These are phyloP conservation scores for Ornithoptera priamus DNA, from an alignment of 2,888 invertebrate genomes.

Conservation along the genomic window DNA sequence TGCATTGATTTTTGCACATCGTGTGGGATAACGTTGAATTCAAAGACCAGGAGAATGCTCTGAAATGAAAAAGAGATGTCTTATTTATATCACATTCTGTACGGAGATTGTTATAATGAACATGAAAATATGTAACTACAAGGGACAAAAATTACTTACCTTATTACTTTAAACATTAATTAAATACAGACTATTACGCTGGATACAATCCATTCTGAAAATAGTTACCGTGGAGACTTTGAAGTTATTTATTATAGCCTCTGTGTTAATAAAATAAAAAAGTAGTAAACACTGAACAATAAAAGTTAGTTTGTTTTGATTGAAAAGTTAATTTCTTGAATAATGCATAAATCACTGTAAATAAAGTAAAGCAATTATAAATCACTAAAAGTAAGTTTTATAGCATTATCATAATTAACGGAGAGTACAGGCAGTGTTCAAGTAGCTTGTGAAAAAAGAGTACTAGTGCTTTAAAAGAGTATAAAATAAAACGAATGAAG, in stretches of 20 bases:
- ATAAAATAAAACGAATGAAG: too few relatives aligned
- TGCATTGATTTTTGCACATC: conserved; percentile 32
- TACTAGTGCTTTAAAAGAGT: too few relatives aligned
- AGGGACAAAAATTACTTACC: neutral
- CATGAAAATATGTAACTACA: neutral
- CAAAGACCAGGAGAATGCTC: conserved; percentile 61
- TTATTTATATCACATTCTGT: neutral
- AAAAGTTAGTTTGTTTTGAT: too few relatives aligned
- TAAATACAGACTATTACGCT: neutral
- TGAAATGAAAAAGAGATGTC: conserved; percentile 48
- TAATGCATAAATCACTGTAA: too few relatives aligned
- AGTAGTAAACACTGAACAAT: too few relatives aligned
- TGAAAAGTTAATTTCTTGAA: too few relatives aligned
- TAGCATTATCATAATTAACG: too few relatives aligned
- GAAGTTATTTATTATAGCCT: neutral
- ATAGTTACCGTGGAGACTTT: neutral
- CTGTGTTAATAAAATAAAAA: neutral
- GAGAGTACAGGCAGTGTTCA: too few relatives aligned
- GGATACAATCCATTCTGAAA: neutral
- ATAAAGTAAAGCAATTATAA: too few relatives aligned
- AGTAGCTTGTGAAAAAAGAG: too few relatives aligned
- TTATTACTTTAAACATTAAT: neutral
- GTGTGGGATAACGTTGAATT: conserved; percentile 47
- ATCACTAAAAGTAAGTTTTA: too few relatives aligned
- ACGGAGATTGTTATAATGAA: neutral